A percentile compares a stretch with the other conserved stretches of the same genome.
These are phyloP conservation scores for Tetragnatha montana DNA, from an alignment of 2,888 invertebrate species.

Conservation along the genomic window DNA sequence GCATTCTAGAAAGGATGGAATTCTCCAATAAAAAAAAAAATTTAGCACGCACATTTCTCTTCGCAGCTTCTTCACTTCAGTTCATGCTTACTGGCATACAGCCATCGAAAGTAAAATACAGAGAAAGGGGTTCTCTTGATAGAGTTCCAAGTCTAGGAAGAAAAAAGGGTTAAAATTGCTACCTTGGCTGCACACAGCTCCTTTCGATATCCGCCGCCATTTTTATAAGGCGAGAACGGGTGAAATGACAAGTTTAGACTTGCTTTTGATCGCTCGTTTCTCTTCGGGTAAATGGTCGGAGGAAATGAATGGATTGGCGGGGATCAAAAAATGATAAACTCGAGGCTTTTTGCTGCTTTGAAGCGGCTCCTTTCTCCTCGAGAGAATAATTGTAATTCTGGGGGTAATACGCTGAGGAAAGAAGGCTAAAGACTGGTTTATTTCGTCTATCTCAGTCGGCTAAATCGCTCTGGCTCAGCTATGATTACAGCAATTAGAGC, in stretches of 20 bases:
- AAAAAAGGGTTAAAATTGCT: not conserved
- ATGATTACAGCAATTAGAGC: not conserved
- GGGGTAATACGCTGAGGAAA: not conserved
- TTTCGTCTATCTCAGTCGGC: not conserved
- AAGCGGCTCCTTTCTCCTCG: not conserved
- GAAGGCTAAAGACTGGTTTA: not conserved
- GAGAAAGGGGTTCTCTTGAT: not conserved
- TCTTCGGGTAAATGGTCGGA: not conserved
- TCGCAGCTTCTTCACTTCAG: not conserved
- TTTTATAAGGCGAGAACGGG: not conserved
- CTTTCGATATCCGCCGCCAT: not conserved
- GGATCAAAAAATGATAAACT: not conserved
- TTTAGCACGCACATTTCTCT: no score
- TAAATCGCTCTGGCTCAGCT: not conserved
- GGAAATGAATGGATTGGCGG: not conserved
- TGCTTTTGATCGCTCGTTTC: not conserved
- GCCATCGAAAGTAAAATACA: not conserved
- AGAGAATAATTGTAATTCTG: not conserved
- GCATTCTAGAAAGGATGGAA: no score
- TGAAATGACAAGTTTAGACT: not conserved
- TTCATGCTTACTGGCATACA: not conserved
- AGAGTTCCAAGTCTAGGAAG: not conserved
- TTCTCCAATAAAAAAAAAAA: no score
- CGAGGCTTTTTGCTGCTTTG: not conserved
- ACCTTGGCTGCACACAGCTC: not conserved